These are phyloP conservation scores for Donacobius atricapilla DNA, from an alignment of 2,113 vertebrate species.

Conservation along the genomic window DNA sequence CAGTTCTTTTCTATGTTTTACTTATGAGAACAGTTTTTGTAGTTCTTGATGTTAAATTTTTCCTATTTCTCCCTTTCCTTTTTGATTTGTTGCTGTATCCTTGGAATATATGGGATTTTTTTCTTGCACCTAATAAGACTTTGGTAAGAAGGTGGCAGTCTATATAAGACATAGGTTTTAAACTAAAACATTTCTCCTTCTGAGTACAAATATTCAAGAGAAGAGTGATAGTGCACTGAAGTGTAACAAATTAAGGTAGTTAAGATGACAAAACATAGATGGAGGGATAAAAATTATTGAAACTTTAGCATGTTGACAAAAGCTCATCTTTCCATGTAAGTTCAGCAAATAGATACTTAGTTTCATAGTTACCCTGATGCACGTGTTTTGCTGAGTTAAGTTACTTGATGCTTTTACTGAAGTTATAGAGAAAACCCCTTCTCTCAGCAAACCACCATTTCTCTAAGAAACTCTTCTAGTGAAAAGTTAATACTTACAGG, in stretches of 20 bases:
- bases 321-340: neutral
- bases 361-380: neutral
- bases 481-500: neutral
- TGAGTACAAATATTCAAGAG: accelerated
- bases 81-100: neutral
- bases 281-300: neutral
- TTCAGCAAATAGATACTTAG: neutral
- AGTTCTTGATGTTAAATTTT: neutral
- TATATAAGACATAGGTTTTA: neutral
- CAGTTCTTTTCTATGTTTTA: neutral
- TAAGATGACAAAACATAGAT: neutral
- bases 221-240: neutral
- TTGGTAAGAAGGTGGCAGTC: neutral
- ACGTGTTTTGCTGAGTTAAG: neutral
- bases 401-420: neutral
- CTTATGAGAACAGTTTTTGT: neutral
- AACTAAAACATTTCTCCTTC: neutral
- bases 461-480: neutral
- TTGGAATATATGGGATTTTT: neutral
- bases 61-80: neutral
- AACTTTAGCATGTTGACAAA: neutral
- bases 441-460: neutral
- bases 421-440: neutral
- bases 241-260: neutral
- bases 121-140: neutral